Conservation (phyloP, 2,113 vertebrate genomes). For the Bos taurus region ARS-UCD2.0 NC_037331.1:48415501-48416000, state of each 20-base stretch:
- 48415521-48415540: background rate
- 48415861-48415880: background rate
- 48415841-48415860: background rate
- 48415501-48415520: background rate
- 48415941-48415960: background rate
- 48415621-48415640: background rate
- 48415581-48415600: background rate
- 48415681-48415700: background rate
- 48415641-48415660: background rate
- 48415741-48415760: background rate
- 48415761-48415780: background rate
- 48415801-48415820: background rate
- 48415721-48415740: background rate
- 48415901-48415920: background rate
- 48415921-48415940: background rate
- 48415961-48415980: background rate
- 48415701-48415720: fast-evolving
- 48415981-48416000: background rate
- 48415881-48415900: background rate
- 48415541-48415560: background rate
- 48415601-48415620: background rate
- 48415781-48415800: background rate
- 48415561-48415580: background rate
- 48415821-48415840: background rate
- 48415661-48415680: background rate